Evolutionary conservation across 2,888 invertebrate genomes (phyloP).

Genomic region (Spisula subtruncata): DNA sequence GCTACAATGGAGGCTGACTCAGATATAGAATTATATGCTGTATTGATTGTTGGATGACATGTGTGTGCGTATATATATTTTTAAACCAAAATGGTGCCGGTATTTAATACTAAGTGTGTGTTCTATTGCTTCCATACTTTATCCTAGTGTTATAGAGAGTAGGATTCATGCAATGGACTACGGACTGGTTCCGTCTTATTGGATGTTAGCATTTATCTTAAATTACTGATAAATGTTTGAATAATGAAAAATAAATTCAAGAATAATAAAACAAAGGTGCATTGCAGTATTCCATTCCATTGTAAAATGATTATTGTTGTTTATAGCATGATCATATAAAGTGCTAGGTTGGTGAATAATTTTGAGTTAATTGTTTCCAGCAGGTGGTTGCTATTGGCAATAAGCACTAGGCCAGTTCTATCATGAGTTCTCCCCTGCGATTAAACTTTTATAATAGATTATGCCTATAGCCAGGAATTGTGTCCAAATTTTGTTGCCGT

Average conservation of each 20-base stretch:
- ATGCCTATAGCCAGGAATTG: slow-evolving; percentile 35
- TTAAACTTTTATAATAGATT: slow-evolving; percentile 11
- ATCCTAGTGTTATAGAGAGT: neutral
- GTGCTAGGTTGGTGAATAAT: neutral
- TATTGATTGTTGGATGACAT: neutral
- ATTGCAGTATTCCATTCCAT: no score
- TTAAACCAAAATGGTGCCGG: slow-evolving; percentile 38
- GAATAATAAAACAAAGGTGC: no score
- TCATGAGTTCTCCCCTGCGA: neutral
- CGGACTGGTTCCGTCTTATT: neutral
- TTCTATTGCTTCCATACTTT: slow-evolving; percentile 13
- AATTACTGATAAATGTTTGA: no score
- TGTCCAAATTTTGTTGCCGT: slow-evolving; percentile 23
- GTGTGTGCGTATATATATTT: slow-evolving; percentile 15
- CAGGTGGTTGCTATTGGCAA: neutral
- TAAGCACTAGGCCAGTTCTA: neutral
- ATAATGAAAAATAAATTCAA: no score
- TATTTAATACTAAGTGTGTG: slow-evolving; percentile 39
- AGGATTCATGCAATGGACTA: neutral
- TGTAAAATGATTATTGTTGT: no score
- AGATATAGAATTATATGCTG: neutral
- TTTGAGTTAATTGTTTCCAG: neutral
- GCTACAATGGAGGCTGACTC: neutral
- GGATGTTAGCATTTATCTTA: no score
- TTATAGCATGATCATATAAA: neutral